Base-by-base conservation (phyloP, 2,113 vertebrate genomes). In the Aleadryas rufinucha region DNA sequence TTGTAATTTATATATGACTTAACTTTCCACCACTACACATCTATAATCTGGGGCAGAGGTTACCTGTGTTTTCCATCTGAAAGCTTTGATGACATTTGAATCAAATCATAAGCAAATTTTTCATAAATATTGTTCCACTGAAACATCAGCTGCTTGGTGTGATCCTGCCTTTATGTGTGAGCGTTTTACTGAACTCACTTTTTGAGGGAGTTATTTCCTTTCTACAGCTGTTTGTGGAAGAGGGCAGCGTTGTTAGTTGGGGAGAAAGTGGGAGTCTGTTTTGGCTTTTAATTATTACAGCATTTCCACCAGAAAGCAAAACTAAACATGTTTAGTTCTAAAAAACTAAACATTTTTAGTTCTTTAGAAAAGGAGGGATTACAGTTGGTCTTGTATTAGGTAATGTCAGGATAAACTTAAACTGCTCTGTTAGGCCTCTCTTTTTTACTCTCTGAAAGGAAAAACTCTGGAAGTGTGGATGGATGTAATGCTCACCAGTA, bases 301-400 rank as follows among this genome's bases (percentile, higher is more conserved):
- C 30, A 21, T 93, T 94, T 91, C 59, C 23, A 94, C 63, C 33
- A 94, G 94, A 96, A 95, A 88, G 56, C 66, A 95, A 94, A 91
- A 90, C 45, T 54, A 63, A 74, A 53, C 15, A 5, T 0, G 2
- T 37, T 37, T 60, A 37, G 23, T 60, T 60, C 16, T 60, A 37
- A 60, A 60, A 60, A 37, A 37, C 23, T 11, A 37, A 59, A 59
- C 23, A 12, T 26, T 37, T 59, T 59, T 26, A 26, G 10, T 59
- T 59, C n/a, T 59, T 17, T 59, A 60, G 47, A 54, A 77, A 30
- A 60, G 53, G 54, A 70, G 50, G 4, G 28, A 6, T 17, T 42
- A 21, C 21, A 37, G 52, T 71, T 60, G 21, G 21, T 30, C 27
- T 45, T 70, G 59, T 7, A 0, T 47, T 52, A 23, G 45, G 9